Conservation (phyloP, 2,113 vertebrate genomes). For the Progne subis region DNA sequence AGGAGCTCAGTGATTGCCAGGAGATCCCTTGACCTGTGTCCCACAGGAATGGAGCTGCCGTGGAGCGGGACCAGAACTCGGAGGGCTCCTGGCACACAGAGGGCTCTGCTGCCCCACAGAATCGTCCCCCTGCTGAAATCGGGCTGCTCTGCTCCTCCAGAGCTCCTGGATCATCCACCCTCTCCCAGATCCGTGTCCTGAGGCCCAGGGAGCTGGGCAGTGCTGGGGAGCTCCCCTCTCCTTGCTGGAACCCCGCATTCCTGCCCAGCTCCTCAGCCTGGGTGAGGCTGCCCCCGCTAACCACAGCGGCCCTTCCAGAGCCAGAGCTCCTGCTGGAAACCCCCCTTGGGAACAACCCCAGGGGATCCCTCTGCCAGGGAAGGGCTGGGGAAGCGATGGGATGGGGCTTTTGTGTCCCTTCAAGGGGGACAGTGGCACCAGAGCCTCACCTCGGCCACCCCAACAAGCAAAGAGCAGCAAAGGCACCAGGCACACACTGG, state of each 20-base stretch:
- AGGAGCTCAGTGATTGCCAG: neutral
- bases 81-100: neutral
- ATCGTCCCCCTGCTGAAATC: accelerated
- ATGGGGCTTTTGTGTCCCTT: neutral
- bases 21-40: neutral
- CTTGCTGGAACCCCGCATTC: accelerated
- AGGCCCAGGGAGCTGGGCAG: accelerated
- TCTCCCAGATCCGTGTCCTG: neutral
- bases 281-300: neutral
- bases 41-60: neutral
- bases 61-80: too few relatives aligned
- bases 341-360: accelerated
- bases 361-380: neutral
- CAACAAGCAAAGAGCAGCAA: neutral
- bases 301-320: neutral
- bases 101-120: neutral
- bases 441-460: neutral
- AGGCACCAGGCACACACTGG: neutral
- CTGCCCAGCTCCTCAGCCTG: neutral
- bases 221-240: neutral
- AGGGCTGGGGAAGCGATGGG: accelerated
- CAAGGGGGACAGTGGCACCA: neutral
- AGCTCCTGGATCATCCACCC: accelerated
- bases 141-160: neutral
- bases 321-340: neutral